A percentile compares a stretch with the other conserved stretches of the same genome.
Conservation (phyloP, 2,888 invertebrate genomes). For the Mimachlamys varia region DNA sequence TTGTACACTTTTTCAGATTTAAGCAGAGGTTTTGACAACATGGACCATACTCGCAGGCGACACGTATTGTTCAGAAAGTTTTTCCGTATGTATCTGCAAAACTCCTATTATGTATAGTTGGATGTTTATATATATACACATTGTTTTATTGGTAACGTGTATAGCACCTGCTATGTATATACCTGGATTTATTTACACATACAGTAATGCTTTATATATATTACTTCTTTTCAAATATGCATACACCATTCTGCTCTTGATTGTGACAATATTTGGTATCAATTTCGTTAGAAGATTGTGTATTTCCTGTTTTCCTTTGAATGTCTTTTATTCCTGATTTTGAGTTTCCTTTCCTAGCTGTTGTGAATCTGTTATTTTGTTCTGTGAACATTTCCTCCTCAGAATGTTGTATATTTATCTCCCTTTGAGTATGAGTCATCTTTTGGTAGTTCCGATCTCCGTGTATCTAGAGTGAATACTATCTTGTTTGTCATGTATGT, state of each 20-base stretch:
- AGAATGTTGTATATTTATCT: not conserved
- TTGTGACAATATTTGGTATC: not conserved
- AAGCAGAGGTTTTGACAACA: constrained; percentile 43
- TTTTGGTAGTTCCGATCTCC: not conserved
- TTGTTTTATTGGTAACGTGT: not conserved
- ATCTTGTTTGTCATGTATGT: not conserved
- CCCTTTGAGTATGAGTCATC: too few relatives aligned
- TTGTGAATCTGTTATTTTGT: not conserved
- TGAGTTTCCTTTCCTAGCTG: not conserved
- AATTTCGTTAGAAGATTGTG: not conserved
- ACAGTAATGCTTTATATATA: not conserved
- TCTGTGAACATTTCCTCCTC: not conserved
- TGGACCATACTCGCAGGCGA: constrained; percentile 45
- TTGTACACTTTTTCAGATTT: constrained; percentile 43
- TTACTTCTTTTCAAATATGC: not conserved
- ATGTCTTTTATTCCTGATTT: constrained; percentile 1
- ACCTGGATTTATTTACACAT: not conserved
- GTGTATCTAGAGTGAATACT: not conserved
- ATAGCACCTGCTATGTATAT: not conserved
- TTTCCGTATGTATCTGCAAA: constrained; percentile 47
- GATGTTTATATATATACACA: constrained; percentile 2
- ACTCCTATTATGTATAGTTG: not conserved
- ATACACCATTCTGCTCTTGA: not conserved
- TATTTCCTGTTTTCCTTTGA: not conserved
- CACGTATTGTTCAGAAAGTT: constrained; percentile 48